These are phyloP conservation scores for Hippocampus mohnikei DNA, from an alignment of 2,113 vertebrate species.

Conservation along the genomic window DNA sequence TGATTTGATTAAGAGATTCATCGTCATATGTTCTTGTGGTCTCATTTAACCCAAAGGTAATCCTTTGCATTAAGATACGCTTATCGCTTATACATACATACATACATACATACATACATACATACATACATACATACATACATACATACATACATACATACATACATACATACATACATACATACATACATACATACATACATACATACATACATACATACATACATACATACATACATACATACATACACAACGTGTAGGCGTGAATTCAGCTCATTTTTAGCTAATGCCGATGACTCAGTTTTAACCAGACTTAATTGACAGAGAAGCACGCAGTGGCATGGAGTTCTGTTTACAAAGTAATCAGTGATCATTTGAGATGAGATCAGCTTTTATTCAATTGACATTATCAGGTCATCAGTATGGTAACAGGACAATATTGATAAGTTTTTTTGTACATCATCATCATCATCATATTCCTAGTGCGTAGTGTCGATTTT, in stretches of 20 bases:
- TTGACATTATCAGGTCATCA: not conserved
- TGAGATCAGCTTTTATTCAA: not conserved
- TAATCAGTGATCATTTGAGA: not conserved
- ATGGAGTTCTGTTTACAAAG: not conserved
- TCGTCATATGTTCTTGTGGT: slow-evolving; percentile 28
- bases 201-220: not conserved
- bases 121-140: not conserved
- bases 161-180: not conserved
- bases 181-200: not conserved
- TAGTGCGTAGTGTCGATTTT: not conserved
- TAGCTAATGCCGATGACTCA: slow-evolving; percentile 22
- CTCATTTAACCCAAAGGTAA: slow-evolving; percentile 34
- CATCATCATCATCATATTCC: not conserved
- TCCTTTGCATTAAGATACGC: slow-evolving; percentile 22
- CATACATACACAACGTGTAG: slow-evolving; percentile 29
- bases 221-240: not conserved
- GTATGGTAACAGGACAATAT: not conserved
- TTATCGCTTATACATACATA: not conserved
- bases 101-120: not conserved
- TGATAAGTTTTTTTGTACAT: not conserved
- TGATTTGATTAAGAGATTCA: slow-evolving; percentile 32
- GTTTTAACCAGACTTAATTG: not conserved
- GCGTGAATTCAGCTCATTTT: slow-evolving; percentile 40
- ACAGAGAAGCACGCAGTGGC: not conserved
- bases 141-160: not conserved